Percentiles rank a stretch among this genome's conserved stretches.
Evolutionary conservation across 1,140 invertebrate species (phyloP).

Genomic region (Choristoneura fumiferana): DNA sequence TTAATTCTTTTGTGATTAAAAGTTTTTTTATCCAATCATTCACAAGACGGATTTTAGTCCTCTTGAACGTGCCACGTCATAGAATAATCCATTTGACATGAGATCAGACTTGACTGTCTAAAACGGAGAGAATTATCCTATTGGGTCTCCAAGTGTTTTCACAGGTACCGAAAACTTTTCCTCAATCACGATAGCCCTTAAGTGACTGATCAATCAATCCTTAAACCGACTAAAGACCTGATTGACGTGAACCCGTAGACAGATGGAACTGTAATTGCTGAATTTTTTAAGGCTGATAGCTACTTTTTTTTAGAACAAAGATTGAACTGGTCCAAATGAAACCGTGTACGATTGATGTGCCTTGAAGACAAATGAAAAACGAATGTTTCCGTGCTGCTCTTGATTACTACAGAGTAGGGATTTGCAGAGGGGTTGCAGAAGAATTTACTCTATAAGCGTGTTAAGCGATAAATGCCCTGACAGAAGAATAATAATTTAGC

Average conservation of each 20-base stretch:
- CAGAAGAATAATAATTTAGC: too few species aligned
- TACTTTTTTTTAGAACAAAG: conserved; percentile 31
- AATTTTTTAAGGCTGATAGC: conserved; percentile 36
- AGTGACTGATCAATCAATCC: conserved; percentile 58
- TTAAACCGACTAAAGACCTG: conserved; percentile 47
- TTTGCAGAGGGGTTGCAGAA: not conserved
- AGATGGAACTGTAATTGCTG: conserved; percentile 63
- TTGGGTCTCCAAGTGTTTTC: too few species aligned
- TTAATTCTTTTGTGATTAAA: too few species aligned
- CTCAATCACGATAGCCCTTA: conserved; percentile 1
- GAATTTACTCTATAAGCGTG: too few species aligned
- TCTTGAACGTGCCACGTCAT: too few species aligned
- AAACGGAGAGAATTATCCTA: too few species aligned
- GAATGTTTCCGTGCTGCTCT: conserved; percentile 38
- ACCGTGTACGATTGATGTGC: conserved; percentile 56
- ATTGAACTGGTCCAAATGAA: conserved; percentile 44
- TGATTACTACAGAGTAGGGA: conserved; percentile 37
- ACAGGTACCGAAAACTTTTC: conserved; percentile 32
- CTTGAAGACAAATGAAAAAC: conserved; percentile 46
- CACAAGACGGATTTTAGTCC: too few species aligned
- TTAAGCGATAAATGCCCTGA: too few species aligned
- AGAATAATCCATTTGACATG: too few species aligned
- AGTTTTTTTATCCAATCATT: too few species aligned
- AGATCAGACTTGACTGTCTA: too few species aligned
- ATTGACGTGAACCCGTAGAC: conserved; percentile 49